Evolutionary conservation across 2,888 invertebrate genomes (phyloP).

Genomic region (Cryptops parisi): DNA sequence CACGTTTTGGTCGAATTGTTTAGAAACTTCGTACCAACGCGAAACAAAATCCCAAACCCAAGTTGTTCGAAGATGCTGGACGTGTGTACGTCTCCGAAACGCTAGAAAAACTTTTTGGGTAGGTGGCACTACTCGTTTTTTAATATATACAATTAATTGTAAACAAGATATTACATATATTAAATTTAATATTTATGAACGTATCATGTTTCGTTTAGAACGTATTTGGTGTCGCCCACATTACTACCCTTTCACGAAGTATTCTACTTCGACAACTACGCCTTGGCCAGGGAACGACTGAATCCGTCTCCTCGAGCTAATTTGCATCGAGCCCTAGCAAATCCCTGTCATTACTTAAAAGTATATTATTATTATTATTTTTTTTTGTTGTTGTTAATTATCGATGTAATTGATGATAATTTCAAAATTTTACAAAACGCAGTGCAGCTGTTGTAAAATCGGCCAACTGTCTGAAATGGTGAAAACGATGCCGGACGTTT

Average conservation of each 20-base stretch:
- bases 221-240: not conserved
- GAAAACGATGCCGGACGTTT: not conserved
- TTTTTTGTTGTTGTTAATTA: not conserved
- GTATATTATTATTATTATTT: not conserved
- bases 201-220: too few relatives aligned
- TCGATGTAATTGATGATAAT: not conserved
- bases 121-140: too few relatives aligned
- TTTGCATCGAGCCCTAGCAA: not conserved
- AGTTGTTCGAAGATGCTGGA: too few relatives aligned
- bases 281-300: not conserved
- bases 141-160: too few relatives aligned
- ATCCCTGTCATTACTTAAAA: not conserved
- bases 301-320: not conserved
- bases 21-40: too few relatives aligned
- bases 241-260: not conserved
- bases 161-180: too few relatives aligned
- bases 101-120: too few relatives aligned
- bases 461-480: not conserved
- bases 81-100: too few relatives aligned
- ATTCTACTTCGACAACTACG: not conserved
- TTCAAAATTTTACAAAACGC: not conserved
- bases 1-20: too few relatives aligned
- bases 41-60: too few relatives aligned
- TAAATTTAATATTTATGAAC: too few relatives aligned
- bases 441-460: not conserved